Evolutionary conservation across 2,888 invertebrate genomes (phyloP), one percentile per base, ranked within the genome.

Genomic region (Tillus elongatus): DNA sequence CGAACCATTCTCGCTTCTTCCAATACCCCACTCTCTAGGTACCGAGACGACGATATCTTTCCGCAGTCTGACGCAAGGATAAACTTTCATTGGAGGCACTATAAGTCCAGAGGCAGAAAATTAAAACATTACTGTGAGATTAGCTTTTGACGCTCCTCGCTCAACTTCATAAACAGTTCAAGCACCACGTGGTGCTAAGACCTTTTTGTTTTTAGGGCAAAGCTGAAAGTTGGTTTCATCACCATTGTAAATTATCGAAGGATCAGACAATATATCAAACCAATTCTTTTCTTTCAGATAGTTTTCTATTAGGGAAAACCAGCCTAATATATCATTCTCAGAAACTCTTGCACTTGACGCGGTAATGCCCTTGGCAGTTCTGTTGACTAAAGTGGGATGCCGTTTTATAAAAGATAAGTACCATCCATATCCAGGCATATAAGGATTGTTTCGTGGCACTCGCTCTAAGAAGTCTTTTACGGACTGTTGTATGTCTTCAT

Each of bases 81-180:
- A 35, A 30, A 40, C 30, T 4, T 34, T 33, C 34, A 30, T 16
- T 29, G 42, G 36, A n/a, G 32, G 13, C 31, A 35, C 37, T 13
- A 28, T 27, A 13, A 32, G 14, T 26, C 37, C 34, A 12, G 24
- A 26, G 9, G 41, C 41, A 12, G 36, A 41, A 33, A 44, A 40
- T 15, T 32, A 39, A 11, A 46, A 44, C 42, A 44, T 46, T 6
- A 39, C 42, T n/a, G 41, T 44, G 24, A 44, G 10, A 19, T 40
- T 35, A 19, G 12, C 35, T 42, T 44, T 2, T 42, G 33, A 4
- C 35, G 28, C 3, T 38, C 8, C 29, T 4, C 11, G 6, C 4
- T 29, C 29, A 11, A 29, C 19, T 8, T 19, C 42, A 32, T 45
- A 46, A n/a, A 41, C 40, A 32, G 40, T 46, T 36, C 35, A 37